phyloP scores from a whole-genome alignment of 2,113 vertebrate genomes.

The Atrichornis clamosus region DNA sequence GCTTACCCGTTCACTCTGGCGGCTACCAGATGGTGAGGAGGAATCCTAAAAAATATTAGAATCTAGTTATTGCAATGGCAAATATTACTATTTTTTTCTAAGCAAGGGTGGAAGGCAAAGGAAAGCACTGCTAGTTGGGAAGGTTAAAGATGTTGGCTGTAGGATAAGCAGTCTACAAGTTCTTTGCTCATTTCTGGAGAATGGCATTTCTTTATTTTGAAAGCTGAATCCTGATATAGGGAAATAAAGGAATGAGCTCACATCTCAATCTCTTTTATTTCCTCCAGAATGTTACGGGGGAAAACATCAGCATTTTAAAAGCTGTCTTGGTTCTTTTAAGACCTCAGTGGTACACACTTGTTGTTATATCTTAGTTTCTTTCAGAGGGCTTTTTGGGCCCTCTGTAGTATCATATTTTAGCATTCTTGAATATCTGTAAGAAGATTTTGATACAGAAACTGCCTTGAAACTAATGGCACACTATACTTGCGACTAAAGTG shows the following conservation, averaged over 20 bases:
- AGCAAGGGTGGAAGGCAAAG: neutral
- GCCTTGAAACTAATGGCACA: neutral
- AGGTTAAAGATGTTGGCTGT: neutral
- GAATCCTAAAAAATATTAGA: neutral
- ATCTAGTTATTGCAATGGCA: neutral
- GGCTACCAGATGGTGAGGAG: neutral
- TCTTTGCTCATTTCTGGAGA: neutral
- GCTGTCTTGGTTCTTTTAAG: neutral
- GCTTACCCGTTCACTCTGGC: constrained; percentile 45
- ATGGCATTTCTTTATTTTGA: neutral
- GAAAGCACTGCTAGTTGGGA: neutral
- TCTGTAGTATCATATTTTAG: neutral
- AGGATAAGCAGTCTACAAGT: neutral
- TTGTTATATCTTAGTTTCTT: neutral
- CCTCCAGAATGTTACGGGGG: neutral
- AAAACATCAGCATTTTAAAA: neutral
- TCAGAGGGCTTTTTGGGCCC: neutral
- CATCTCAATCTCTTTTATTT: neutral
- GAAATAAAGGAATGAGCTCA: neutral
- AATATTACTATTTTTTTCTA: neutral
- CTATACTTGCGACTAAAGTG: neutral
- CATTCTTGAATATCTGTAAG: neutral
- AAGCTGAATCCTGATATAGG: neutral
- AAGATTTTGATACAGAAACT: neutral
- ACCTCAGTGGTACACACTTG: neutral